These are phyloP conservation scores for Volucella inanis DNA, from an alignment of 2,888 invertebrate genomes.

Conservation along the genomic window DNA sequence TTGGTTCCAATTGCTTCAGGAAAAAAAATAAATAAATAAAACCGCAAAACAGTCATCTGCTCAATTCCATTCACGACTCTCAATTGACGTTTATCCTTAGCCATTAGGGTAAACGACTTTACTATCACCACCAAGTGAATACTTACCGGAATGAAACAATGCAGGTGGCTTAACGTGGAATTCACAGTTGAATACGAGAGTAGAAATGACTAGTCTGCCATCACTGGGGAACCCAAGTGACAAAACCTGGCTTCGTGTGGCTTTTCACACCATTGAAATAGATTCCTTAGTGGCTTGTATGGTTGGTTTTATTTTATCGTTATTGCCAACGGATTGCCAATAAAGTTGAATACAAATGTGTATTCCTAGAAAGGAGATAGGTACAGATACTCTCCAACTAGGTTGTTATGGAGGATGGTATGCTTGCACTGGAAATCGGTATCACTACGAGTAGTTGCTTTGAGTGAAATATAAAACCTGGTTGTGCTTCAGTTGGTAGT, in stretches of 20 bases:
- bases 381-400: not conserved
- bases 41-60: conserved; percentile 18
- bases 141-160: conserved; percentile 32
- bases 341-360: conserved; percentile 4
- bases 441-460: no score
- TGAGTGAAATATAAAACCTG: no score
- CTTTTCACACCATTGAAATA: conserved; percentile 21
- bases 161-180: conserved; percentile 43
- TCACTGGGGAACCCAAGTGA: no score
- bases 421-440: not conserved
- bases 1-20: not conserved
- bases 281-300: conserved; percentile 16
- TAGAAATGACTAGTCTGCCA: not conserved
- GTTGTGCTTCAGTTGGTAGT: no score
- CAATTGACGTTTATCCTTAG: conserved; percentile 37
- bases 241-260: not conserved
- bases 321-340: conserved; percentile 21
- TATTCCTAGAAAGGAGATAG: not conserved
- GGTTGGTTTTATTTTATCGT: conserved; percentile 43
- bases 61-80: conserved; percentile 37
- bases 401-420: no score
- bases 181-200: conserved; percentile 25
- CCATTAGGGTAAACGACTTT: conserved; percentile 51
- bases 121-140: conserved; percentile 43
- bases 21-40: conserved; percentile 4